Evolutionary conservation across 37 sponge, comb jelly and placozoan species (phyloP), one percentile per base, ranked within the genome.

Genomic region (Halichondria panicea): DNA sequence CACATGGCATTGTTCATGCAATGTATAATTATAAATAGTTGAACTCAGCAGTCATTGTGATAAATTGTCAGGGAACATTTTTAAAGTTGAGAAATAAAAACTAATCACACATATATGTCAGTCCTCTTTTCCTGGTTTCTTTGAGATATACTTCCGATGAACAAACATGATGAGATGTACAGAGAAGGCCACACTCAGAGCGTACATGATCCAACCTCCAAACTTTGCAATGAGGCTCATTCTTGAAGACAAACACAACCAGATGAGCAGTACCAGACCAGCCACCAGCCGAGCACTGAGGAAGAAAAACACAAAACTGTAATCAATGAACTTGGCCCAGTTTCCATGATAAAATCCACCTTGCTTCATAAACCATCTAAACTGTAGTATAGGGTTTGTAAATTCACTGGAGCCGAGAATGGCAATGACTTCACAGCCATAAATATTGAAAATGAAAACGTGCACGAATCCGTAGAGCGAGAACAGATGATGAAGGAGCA

Each of bases 401-500:
- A 74, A 76, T 44, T 91, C 92, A 66, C 84, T 83, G 35, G 80
- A 84, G 19, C 87, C 92, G 9, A 87, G 55, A 1, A 82, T 64
- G 0, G 83, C 79, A 30, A 66, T 71, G 19, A 78, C 60, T 54
- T 91, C 92, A 61, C 82, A 77, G 21, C 87, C 92, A 66, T 82
- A 86, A 1, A 57, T 18, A 38, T 82, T 76, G 6, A 56, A 82
- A 28, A 45, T 53, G 25, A 89, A 61, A 2, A 65, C 70, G 48
- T 83, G 63, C 9, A 68, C 18, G 66, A 87, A 81, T 21, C 88
- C 89, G 28, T 73, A 43, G 7, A 95, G 59, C 46, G 91, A 90
- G 27, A 95, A 66, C 31, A 85, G 68, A 70, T 95, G 96, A 35
- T 95, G 96, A 21, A 66, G 72, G 55, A 95, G 55, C 96, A 95